A percentile compares a stretch with the other conserved stretches of the same genome.
Evolutionary conservation across 2,888 invertebrate species (phyloP).

Genomic region (Gymnosoma rotundatum): DNA sequence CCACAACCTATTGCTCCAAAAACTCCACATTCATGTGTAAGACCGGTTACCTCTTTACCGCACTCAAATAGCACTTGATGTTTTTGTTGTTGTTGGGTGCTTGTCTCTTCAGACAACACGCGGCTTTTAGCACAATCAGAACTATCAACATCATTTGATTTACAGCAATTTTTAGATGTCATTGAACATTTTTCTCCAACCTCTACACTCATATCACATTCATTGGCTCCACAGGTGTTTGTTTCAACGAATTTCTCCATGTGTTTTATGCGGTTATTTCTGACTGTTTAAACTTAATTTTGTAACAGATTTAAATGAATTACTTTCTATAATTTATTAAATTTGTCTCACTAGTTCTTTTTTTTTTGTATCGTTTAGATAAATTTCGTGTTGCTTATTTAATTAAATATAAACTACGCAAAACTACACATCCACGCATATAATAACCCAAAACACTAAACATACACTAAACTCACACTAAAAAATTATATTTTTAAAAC

Average conservation of each 20-base stretch:
- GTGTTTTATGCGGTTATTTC: conserved; percentile 30
- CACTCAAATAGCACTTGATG: not conserved
- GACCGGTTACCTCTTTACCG: conserved; percentile 82
- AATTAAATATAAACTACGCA: conserved; percentile 10
- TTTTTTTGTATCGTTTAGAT: not conserved
- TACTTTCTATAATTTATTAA: conserved; percentile 9
- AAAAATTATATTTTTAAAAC: conserved; percentile 6
- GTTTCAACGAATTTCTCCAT: conserved; percentile 57
- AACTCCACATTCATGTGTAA: conserved; percentile 96
- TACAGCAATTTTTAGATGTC: conserved; percentile 68
- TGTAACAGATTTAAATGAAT: conserved; percentile 4
- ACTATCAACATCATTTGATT: conserved; percentile 30
- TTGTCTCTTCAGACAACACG: conserved; percentile 47
- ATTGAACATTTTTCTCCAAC: conserved; percentile 40
- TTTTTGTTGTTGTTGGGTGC: conserved; percentile 55
- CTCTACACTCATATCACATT: conserved; percentile 39
- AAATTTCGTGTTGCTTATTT: conserved; percentile 26
- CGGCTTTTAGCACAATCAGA: conserved; percentile 70
- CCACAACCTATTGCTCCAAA: conserved; percentile 96
- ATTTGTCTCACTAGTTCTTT: conserved; percentile 22
- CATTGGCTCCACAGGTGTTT: conserved; percentile 55
- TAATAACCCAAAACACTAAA: conserved; percentile 33
- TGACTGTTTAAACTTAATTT: conserved; percentile 20
- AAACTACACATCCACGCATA: conserved; percentile 13
- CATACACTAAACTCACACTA: conserved; percentile 48